Base-by-base conservation (phyloP, 2,797 vertebrate genomes). In the Melanotaenia trifasciata region DNA sequence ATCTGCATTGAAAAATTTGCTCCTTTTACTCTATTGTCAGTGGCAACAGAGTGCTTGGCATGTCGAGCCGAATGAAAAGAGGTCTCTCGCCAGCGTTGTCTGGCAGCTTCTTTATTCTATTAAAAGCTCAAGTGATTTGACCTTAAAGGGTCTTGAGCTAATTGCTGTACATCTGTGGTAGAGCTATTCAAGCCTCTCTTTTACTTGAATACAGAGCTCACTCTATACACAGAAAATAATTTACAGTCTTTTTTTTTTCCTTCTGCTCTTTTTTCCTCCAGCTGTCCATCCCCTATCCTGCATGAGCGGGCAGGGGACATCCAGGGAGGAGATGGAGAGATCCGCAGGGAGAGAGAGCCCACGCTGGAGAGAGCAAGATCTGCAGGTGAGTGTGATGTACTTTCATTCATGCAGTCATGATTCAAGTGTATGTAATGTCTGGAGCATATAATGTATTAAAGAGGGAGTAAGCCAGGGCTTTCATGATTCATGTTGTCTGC, bases 271-370 rank as follows among this genome's bases (percentile, higher is more conserved):
- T 64, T 32, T 68, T 54, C 66, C 43, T 70, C 64, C 85, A 99
- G 98, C 83, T 98, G 97, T 84, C 96, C 96, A 24, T 99, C 98
- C 33, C 97, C 97, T 24, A 90, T 96, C 35, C 94, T 96, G 45
- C 96, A 97, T 0, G 96, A 98, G 82, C 95, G 93, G 70, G 91
- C 94, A 67, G 93, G 93, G 36, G 93, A 94, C 78, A 92, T 95
- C 7, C 90, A 95, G 59, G 87, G 89, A 2, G 89, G 94, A 70
- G 96, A 97, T 1, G 95, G 93, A 53, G 97, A 98, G 58, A 92
- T 94, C 69, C 84, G 93, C 87, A 92, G 95, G 88, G 97, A 98
- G 62, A 92, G 94, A 70, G 97, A 99, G 83, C 96, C 96, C 70
- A 76, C 93, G 14, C 78, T 96, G 79, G 98, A 98, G 85, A 96